These are phyloP conservation scores for Poeciliopsis turneri DNA, from an alignment of 2,797 vertebrate species.

Conservation along the genomic window DNA sequence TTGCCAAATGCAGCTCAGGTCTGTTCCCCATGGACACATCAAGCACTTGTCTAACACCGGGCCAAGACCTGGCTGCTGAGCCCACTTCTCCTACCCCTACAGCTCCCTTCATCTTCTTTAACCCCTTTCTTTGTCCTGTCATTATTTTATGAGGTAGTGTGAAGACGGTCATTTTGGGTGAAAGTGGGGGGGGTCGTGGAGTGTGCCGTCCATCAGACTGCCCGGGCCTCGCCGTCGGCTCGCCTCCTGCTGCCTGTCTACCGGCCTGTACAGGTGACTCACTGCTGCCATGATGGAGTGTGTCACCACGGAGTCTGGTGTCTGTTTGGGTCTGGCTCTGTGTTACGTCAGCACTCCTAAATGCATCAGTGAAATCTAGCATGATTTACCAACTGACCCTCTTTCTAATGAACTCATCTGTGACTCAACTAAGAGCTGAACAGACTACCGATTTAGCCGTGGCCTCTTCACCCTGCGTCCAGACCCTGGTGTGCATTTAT, in stretches of 20 bases:
- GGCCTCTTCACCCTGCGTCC: conserved; percentile 51
- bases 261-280: conserved; percentile 78
- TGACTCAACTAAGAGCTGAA: conserved; percentile 78
- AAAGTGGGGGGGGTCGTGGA: conserved; percentile 61
- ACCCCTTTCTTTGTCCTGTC: conserved; percentile 64
- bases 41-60: conserved; percentile 52
- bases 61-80: conserved; percentile 62
- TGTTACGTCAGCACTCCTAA: conserved; percentile 57
- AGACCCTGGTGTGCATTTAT: conserved; percentile 56
- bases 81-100: conserved; percentile 19
- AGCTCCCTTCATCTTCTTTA: conserved; percentile 15
- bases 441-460: conserved; percentile 65
- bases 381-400: conserved; percentile 62
- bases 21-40: conserved; percentile 60
- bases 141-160: conserved; percentile 63
- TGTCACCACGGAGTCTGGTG: conserved; percentile 69
- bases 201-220: conserved; percentile 78
- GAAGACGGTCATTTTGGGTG: conserved; percentile 46
- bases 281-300: conserved; percentile 76
- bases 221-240: conserved; percentile 59
- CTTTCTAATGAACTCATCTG: conserved; percentile 72
- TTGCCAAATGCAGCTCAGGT: conserved; percentile 56
- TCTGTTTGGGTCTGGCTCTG: conserved; percentile 66
- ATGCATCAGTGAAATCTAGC: conserved; percentile 55
- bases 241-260: conserved; percentile 72